phyloP scores from a whole-genome alignment of 2,113 vertebrate genomes.

The Pristiophorus japonicus region DNA sequence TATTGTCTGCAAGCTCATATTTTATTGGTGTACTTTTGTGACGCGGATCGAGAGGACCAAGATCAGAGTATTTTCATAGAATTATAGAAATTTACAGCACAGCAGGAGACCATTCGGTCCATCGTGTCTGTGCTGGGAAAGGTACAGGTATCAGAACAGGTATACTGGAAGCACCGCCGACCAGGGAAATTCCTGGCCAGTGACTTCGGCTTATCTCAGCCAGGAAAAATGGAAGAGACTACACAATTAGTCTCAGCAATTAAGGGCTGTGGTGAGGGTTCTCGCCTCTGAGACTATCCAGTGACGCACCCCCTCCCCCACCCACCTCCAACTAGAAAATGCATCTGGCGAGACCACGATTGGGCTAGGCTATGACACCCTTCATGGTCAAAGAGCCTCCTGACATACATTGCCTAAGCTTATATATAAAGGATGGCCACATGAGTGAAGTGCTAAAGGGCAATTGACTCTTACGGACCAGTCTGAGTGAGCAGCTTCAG shows the following conservation, averaged over 20 bases:
- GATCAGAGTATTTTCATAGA: too few species aligned
- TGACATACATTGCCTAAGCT: background rate
- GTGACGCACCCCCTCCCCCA: too few species aligned
- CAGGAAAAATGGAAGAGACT: background rate
- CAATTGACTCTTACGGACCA: background rate
- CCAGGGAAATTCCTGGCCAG: background rate
- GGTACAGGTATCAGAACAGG: background rate
- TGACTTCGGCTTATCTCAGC: background rate
- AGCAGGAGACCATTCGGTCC: too few species aligned
- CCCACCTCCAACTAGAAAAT: too few species aligned
- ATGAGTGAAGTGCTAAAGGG: background rate
- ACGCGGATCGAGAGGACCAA: background rate
- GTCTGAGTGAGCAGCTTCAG: background rate
- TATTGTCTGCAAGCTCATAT: background rate
- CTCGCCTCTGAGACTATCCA: background rate
- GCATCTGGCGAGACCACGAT: too few species aligned
- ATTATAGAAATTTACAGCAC: too few species aligned
- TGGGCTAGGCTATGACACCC: background rate
- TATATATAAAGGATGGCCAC: background rate
- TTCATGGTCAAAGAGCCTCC: background rate
- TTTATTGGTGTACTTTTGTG: background rate
- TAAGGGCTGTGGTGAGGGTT: background rate
- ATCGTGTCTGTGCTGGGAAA: too few species aligned
- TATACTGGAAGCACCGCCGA: background rate
- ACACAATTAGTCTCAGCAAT: background rate